phyloP scores from a whole-genome alignment of 2,113 vertebrate species.

The Cygnus atratus region DNA sequence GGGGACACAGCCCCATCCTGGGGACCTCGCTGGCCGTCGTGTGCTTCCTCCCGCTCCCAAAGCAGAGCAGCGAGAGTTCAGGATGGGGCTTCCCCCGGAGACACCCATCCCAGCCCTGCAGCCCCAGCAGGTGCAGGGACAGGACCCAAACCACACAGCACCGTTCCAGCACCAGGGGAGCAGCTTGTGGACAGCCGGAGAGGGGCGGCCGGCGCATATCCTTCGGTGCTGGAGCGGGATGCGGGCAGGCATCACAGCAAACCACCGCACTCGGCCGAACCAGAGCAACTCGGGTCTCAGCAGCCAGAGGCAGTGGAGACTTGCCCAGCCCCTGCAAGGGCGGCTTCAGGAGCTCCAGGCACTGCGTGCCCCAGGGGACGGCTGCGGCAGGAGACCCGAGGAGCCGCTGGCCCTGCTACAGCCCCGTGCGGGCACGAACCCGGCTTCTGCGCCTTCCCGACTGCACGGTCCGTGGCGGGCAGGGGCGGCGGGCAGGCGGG shows the following conservation, averaged over 20 bases:
- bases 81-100: neutral
- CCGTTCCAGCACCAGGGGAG: neutral
- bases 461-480: slow-evolving; percentile 77
- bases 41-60: neutral
- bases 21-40: neutral
- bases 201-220: neutral
- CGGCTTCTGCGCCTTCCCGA: slow-evolving; percentile 85
- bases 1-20: neutral
- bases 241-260: neutral
- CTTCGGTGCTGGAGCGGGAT: fast-evolving
- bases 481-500: slow-evolving; percentile 62
- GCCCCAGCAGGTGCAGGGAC: neutral
- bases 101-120: neutral
- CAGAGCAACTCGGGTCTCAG: neutral
- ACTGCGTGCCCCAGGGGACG: neutral
- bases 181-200: neutral
- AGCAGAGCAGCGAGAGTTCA: fast-evolving
- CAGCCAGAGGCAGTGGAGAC: fast-evolving
- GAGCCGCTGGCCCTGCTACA: neutral
- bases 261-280: neutral
- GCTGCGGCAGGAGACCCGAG: neutral
- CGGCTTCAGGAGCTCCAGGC: neutral
- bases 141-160: neutral
- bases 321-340: neutral
- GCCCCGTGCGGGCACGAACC: slow-evolving; percentile 74